Conservation (phyloP, 1,140 invertebrate species). For the Eueides isabella region DNA sequence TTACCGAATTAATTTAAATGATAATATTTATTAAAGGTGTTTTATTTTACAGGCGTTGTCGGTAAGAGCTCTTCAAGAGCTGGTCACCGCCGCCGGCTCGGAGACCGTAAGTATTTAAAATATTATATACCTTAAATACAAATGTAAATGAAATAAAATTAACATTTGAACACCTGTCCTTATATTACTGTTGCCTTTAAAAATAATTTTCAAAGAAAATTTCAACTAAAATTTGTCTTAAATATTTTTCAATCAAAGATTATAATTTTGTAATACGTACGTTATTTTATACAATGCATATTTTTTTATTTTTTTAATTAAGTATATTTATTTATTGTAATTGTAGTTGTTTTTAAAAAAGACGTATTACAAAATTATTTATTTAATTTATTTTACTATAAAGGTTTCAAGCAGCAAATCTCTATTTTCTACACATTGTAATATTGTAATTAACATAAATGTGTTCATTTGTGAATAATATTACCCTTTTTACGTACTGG, state of each 20-base stretch:
- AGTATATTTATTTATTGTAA: not conserved
- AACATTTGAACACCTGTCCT: slow-evolving; percentile 50
- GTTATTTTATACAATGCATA: not conserved
- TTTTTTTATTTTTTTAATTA: not conserved
- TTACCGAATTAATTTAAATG: no score
- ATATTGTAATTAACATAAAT: slow-evolving; percentile 45
- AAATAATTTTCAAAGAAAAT: slow-evolving; percentile 61
- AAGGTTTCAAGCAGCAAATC: slow-evolving; percentile 35
- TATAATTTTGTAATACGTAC: slow-evolving; percentile 27
- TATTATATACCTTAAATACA: slow-evolving; percentile 7
- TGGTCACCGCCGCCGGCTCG: slow-evolving; percentile 95
- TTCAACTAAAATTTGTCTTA: slow-evolving; percentile 44
- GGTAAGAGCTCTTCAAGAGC: slow-evolving; percentile 98
- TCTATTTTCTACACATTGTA: slow-evolving; percentile 26
- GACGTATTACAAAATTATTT: slow-evolving; percentile 27
- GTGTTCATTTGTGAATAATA: slow-evolving; percentile 67
- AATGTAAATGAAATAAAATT: slow-evolving; percentile 53
- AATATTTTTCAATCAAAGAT: slow-evolving; percentile 19
- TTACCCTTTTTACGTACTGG: slow-evolving; percentile 61
- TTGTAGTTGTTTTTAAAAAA: not conserved
- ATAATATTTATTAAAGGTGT: not conserved
- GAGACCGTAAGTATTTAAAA: slow-evolving; percentile 89
- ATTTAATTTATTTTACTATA: slow-evolving; percentile 20
- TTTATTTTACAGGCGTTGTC: slow-evolving; percentile 93
- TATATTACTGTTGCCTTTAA: slow-evolving; percentile 49